Percentiles rank a stretch among this genome's conserved stretches.
Evolutionary conservation across 2,113 vertebrate genomes (phyloP).

Genomic region (Heptranchias perlo): DNA sequence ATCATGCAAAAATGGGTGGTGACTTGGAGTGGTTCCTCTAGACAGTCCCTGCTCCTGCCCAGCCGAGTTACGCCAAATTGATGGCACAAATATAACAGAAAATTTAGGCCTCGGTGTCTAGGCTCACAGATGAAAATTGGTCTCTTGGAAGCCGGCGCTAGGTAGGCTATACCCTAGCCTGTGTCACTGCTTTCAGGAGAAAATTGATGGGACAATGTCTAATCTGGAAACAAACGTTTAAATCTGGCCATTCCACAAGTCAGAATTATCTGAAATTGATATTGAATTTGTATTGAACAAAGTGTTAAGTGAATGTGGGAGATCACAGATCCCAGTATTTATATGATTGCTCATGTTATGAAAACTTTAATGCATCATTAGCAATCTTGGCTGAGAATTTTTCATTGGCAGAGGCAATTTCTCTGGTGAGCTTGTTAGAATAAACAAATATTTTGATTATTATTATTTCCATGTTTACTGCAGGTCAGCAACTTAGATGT

Average conservation of each 20-base stretch:
- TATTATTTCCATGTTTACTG: constrained; percentile 22
- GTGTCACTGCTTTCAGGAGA: not conserved
- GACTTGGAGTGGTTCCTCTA: not conserved
- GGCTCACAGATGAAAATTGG: not conserved
- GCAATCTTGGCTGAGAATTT: not conserved
- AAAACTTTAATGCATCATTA: not conserved
- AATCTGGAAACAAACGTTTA: not conserved
- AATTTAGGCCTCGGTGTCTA: not conserved
- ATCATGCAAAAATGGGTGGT: not conserved
- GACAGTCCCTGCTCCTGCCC: not conserved
- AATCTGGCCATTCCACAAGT: not conserved
- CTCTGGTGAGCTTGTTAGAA: not conserved
- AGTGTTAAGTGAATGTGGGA: not conserved
- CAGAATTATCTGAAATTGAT: not conserved
- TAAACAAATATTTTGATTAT: constrained; percentile 30
- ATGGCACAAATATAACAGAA: not conserved
- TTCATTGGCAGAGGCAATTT: not conserved
- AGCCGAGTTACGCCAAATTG: not conserved
- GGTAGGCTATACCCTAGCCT: not conserved
- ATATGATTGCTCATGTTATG: not conserved
- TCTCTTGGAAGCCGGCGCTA: too few species aligned
- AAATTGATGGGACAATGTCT: not conserved
- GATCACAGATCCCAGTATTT: not conserved
- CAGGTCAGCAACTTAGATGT: constrained; percentile 6
- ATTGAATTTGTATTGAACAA: not conserved